Evolutionary conservation across 2,797 vertebrate species (phyloP).

Genomic region (Urosaurus nigricauda): DNA sequence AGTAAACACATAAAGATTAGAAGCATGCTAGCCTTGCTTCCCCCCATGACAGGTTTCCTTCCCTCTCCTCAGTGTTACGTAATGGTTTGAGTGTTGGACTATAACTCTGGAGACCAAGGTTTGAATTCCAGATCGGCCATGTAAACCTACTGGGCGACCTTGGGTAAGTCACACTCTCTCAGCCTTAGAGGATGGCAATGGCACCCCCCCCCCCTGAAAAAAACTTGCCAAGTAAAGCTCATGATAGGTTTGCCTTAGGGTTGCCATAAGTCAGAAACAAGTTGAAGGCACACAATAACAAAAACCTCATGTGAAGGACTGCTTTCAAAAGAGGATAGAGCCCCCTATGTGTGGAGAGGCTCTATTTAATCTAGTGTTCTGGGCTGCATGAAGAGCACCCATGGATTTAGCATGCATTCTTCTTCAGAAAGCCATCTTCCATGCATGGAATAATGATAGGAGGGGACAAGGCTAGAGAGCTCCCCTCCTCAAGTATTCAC

Average conservation of each 20-base stretch:
- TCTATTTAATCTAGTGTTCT: background rate
- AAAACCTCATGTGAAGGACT: too few species aligned
- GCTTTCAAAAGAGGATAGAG: background rate
- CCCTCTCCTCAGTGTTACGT: background rate
- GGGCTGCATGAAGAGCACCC: background rate
- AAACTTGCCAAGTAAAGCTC: too few species aligned
- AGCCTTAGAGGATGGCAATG: too few species aligned
- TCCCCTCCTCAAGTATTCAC: background rate
- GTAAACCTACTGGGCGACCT: too few species aligned
- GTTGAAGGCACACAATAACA: too few species aligned
- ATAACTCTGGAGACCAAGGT: too few species aligned
- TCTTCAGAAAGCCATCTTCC: background rate
- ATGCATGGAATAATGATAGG: background rate
- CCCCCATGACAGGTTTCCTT: background rate
- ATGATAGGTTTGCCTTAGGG: too few species aligned
- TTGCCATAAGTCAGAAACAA: too few species aligned
- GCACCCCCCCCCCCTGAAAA: too few species aligned
- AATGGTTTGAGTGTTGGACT: too few species aligned
- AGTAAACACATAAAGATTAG: background rate
- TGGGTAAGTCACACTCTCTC: too few species aligned
- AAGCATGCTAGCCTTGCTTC: background rate
- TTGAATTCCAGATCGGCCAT: too few species aligned
- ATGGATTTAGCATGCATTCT: background rate
- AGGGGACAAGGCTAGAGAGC: background rate
- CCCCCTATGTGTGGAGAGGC: background rate